phyloP scores from a whole-genome alignment of 2,888 invertebrate species.

The Acleris laterana region DNA sequence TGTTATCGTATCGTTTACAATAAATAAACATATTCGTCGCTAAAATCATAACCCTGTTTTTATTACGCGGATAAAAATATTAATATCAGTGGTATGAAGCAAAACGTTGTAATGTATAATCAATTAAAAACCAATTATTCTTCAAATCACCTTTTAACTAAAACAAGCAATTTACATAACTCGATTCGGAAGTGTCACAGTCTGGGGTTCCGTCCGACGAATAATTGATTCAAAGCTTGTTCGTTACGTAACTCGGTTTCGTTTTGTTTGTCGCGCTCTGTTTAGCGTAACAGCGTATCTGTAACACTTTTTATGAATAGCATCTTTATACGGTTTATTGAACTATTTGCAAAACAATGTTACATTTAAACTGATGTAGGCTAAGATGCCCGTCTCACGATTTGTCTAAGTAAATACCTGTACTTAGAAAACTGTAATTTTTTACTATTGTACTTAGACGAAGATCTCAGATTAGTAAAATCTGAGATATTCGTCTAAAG shows the following conservation, averaged over 20 bases:
- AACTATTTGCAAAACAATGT: neutral
- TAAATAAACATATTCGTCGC: too few relatives aligned
- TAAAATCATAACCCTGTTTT: too few relatives aligned
- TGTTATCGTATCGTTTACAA: too few relatives aligned
- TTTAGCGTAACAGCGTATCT: conserved; percentile 22
- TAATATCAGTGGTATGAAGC: neutral
- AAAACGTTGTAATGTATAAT: neutral
- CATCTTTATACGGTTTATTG: conserved; percentile 20
- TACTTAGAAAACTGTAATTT: too few relatives aligned
- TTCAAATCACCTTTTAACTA: neutral
- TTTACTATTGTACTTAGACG: too few relatives aligned
- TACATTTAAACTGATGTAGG: too few relatives aligned
- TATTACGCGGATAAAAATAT: neutral
- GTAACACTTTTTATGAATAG: conserved; percentile 30
- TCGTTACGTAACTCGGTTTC: conserved; percentile 40
- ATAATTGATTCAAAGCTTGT: conserved; percentile 42
- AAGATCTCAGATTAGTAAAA: too few relatives aligned
- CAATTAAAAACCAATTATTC: conserved; percentile 12
- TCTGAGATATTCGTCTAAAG: too few relatives aligned
- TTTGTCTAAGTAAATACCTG: too few relatives aligned
- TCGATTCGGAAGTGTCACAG: conserved; percentile 35
- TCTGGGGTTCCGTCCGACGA: conserved; percentile 20
- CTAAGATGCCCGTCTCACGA: too few relatives aligned
- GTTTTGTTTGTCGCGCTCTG: conserved; percentile 41
- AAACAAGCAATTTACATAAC: conserved; percentile 35